A percentile compares a stretch with the other conserved stretches of the same genome.
These are phyloP conservation scores for Benitochromis conjunctus DNA, from an alignment of 2,113 vertebrate genomes.

Conservation along the genomic window DNA sequence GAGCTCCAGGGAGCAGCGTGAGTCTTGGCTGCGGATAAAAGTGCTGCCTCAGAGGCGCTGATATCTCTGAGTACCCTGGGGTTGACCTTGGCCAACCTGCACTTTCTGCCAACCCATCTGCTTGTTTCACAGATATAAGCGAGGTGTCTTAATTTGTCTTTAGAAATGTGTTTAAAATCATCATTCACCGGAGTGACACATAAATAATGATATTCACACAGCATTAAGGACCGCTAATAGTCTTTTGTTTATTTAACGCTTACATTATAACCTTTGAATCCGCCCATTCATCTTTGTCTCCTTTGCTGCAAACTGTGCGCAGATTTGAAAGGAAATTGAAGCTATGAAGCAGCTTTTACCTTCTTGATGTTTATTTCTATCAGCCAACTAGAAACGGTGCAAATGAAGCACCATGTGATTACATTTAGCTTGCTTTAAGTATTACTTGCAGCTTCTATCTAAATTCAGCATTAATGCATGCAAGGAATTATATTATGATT, in stretches of 20 bases:
- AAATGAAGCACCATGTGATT: neutral
- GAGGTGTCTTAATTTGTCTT: neutral
- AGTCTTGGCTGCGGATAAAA: conserved; percentile 63
- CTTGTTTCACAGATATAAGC: conserved; percentile 9
- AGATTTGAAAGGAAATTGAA: neutral
- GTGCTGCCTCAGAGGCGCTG: conserved; percentile 37
- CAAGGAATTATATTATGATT: fast-evolving
- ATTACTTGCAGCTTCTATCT: neutral
- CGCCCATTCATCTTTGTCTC: neutral
- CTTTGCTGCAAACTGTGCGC: neutral
- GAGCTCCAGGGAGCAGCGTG: conserved; percentile 54
- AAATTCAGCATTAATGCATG: neutral
- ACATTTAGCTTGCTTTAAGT: neutral
- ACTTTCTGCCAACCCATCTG: conserved; percentile 32
- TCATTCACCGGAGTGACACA: neutral
- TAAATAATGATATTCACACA: neutral
- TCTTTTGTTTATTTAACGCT: neutral
- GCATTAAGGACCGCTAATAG: neutral
- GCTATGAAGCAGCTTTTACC: neutral
- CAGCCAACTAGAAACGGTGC: neutral
- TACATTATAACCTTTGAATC: neutral
- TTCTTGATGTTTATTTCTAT: neutral
- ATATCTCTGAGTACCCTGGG: conserved; percentile 60
- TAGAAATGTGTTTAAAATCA: neutral
- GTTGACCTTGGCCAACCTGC: conserved; percentile 62